Percentiles rank a stretch among this genome's conserved stretches.
Conservation (phyloP, 2,888 invertebrate species). For the Rotaria magnacalcarata region DNA sequence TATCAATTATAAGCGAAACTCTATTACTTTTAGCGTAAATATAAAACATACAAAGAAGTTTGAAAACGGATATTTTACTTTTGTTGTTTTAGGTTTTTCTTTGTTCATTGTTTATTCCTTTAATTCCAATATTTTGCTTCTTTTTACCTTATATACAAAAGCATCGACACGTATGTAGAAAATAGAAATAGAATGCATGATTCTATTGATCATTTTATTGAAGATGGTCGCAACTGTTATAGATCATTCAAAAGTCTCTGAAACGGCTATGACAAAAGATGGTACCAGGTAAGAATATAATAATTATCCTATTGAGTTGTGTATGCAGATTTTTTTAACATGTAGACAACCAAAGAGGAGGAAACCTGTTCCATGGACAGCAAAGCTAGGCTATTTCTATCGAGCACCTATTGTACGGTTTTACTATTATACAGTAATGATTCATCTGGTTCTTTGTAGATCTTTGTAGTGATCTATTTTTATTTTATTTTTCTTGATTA, state of each 20-base stretch:
- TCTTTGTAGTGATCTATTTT: too few species aligned
- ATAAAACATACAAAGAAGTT: neutral
- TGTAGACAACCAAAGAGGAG: neutral
- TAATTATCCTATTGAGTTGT: neutral
- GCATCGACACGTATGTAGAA: neutral
- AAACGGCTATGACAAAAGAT: neutral
- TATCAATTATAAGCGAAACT: neutral
- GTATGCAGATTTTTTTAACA: neutral
- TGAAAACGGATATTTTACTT: neutral
- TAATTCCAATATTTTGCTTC: neutral
- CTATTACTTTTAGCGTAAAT: neutral
- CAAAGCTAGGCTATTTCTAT: neutral
- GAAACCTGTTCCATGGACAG: neutral
- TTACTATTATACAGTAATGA: conserved; percentile 16
- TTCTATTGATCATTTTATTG: too few species aligned
- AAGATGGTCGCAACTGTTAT: neutral
- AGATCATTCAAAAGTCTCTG: neutral
- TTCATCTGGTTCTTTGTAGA: too few species aligned
- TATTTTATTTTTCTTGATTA: neutral
- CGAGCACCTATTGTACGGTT: conserved; percentile 7
- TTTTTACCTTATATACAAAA: conserved; percentile 20
- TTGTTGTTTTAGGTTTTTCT: neutral
- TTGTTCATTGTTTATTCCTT: neutral
- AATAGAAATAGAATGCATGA: neutral
- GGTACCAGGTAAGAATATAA: neutral